phyloP scores from a whole-genome alignment of 2,888 invertebrate species.

The Drosophila merina region DNA sequence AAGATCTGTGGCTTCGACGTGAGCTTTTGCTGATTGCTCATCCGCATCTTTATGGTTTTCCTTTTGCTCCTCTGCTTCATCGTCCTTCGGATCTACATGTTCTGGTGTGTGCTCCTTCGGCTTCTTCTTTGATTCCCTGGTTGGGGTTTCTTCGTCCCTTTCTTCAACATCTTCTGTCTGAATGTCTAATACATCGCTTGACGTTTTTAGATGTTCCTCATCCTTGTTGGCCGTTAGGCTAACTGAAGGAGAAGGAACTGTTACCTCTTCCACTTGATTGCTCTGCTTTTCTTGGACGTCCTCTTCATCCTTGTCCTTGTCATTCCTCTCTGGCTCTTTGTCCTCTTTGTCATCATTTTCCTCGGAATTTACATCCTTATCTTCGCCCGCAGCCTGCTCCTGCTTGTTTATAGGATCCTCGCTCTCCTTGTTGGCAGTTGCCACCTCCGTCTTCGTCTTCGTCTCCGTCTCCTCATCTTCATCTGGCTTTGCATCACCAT shows the following conservation, averaged over 20 bases:
- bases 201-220: constrained; percentile 72
- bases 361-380: constrained; percentile 6
- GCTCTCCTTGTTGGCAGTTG: constrained; percentile 1
- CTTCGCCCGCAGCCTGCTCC: constrained; percentile 16
- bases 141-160: constrained; percentile 45
- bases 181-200: constrained; percentile 77
- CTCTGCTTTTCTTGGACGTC: constrained; percentile 19
- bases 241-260: constrained; percentile 68
- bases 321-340: neutral
- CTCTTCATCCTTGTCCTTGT: constrained; percentile 12
- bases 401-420: constrained; percentile 20
- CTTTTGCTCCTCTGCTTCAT: constrained; percentile 55
- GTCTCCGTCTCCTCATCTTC: constrained; percentile 33
- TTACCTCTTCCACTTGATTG: constrained; percentile 58
- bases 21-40: constrained; percentile 23
- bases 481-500: constrained; percentile 11
- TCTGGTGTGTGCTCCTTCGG: constrained; percentile 22
- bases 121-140: constrained; percentile 31
- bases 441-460: constrained; percentile 44
- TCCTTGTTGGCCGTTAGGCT: constrained; percentile 67
- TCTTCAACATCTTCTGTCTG: constrained; percentile 65
- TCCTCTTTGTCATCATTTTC: constrained; percentile 17
- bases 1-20: constrained; percentile 23
- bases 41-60: constrained; percentile 54
- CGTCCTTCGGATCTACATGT: constrained; percentile 20